Conservation (phyloP, 1,140 invertebrate genomes). For the Drosophila ercepeae region DNA sequence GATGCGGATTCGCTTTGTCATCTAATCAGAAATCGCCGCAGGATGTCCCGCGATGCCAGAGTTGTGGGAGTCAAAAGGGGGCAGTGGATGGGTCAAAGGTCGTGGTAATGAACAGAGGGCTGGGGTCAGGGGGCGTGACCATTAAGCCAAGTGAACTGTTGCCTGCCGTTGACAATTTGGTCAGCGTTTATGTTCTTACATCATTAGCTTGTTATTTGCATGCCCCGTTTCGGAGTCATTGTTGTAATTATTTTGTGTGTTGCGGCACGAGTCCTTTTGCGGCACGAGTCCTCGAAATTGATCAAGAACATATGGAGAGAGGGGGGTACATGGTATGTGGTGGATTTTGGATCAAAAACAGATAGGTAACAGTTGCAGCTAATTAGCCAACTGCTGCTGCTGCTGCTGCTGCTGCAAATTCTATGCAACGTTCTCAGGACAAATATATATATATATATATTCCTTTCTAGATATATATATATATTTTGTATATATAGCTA, state of each 20-base stretch:
- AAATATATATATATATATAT: background rate
- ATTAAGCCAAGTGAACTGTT: slow-evolving; percentile 46
- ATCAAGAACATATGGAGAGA: slow-evolving; percentile 7
- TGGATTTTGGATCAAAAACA: slow-evolving; percentile 28
- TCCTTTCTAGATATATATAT: background rate
- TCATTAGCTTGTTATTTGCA: slow-evolving; percentile 82
- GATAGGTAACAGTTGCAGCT: slow-evolving; percentile 71
- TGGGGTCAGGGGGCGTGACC: slow-evolving; percentile 28
- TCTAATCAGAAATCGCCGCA: slow-evolving; percentile 79
- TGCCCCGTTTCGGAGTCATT: slow-evolving; percentile 29
- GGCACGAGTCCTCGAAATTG: slow-evolving; percentile 69
- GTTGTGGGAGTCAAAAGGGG: background rate
- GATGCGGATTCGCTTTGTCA: slow-evolving; percentile 63
- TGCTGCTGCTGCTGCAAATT: slow-evolving; percentile 61
- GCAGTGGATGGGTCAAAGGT: background rate
- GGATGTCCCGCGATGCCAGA: slow-evolving; percentile 58
- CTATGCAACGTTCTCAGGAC: slow-evolving; percentile 38
- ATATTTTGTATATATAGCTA: slow-evolving; percentile 18
- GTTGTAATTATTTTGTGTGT: slow-evolving; percentile 58
- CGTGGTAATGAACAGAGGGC: background rate
- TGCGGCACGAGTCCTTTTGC: slow-evolving; percentile 74
- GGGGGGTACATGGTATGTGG: background rate
- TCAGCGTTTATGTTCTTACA: slow-evolving; percentile 77
- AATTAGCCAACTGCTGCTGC: slow-evolving; percentile 75
- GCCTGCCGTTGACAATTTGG: slow-evolving; percentile 78